Conservation (phyloP, 1,140 invertebrate genomes). For the Drosophila littoralis region DNA sequence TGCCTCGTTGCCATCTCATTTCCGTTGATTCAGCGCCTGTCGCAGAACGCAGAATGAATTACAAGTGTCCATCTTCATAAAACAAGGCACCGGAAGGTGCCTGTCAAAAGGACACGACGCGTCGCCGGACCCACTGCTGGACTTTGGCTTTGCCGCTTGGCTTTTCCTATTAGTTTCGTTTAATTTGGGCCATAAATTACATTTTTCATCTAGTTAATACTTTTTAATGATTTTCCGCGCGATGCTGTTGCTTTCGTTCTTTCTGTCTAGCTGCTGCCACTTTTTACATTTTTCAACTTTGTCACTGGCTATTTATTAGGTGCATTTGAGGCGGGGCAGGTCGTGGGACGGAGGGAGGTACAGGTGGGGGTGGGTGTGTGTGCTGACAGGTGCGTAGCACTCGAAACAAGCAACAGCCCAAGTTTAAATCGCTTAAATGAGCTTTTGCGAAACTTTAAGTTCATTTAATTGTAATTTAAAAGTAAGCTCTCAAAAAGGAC, state of each 20-base stretch:
- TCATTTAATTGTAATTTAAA: conserved; percentile 51
- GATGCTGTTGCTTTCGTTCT: conserved; percentile 1
- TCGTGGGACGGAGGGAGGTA: neutral
- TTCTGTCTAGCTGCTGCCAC: neutral
- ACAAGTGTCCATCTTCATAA: conserved; percentile 82
- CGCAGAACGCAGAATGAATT: conserved; percentile 76
- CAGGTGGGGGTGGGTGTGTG: neutral
- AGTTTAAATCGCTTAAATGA: conserved; percentile 39
- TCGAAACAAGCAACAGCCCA: conserved; percentile 23
- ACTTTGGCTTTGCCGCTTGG: conserved; percentile 41
- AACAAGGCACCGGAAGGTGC: conserved; percentile 75
- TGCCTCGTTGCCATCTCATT: conserved; percentile 62
- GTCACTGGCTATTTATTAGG: conserved; percentile 36
- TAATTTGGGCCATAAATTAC: conserved; percentile 80
- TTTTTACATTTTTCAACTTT: conserved; percentile 41
- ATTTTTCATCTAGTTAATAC: conserved; percentile 74
- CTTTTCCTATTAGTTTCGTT: conserved; percentile 80
- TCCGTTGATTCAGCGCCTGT: conserved; percentile 68
- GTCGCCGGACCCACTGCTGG: neutral
- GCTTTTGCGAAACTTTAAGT: conserved; percentile 34
- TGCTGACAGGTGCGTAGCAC: conserved; percentile 26
- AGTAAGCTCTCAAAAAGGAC: conserved; percentile 29
- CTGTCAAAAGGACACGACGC: conserved; percentile 70
- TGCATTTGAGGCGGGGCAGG: neutral
- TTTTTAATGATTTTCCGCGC: conserved; percentile 73